Base-by-base conservation (phyloP, 2,888 invertebrate species). In the Rhynchonema sp. region DNA sequence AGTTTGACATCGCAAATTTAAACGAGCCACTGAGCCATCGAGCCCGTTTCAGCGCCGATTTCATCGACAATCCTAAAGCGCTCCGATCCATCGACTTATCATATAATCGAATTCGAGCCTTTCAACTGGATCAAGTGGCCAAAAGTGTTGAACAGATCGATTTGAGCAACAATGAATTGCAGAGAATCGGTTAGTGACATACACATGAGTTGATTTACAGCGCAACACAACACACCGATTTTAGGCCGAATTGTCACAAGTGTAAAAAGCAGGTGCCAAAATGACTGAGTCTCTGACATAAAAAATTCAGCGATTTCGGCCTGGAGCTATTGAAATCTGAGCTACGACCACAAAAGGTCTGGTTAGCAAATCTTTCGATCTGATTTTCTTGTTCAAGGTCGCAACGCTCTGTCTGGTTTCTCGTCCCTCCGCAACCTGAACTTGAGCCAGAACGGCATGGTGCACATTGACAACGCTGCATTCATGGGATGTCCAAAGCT, bases 11-110 rank as follows among this genome's bases (percentile, higher is more conserved):
- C n/a, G n/a, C n/a, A n/a, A n/a, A n/a, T n/a, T n/a, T n/a, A n/a
- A n/a, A n/a, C n/a, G n/a, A n/a, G n/a, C n/a, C n/a, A n/a, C n/a
- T n/a, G n/a, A n/a, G n/a, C n/a, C n/a, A n/a, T n/a, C n/a, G n/a
- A n/a, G n/a, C n/a, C n/a, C n/a, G n/a, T n/a, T n/a, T n/a, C 17
- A 17, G 17, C 17, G 38, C 38, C 17, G 17, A 6, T 6, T 38
- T 38, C 17, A 6, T 38, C 17, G 38, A 38, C 38, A 6, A 38
- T 6, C 38, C 38, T 13, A 38, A 38, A 17, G 38, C 38, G 38
- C 38, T 38, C 17, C 9, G 6, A 13, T 17, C 6, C 38, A 13
- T 38, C 62, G 88, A 89, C 77, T 78, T 91, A 65, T 87, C 89
- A 6, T 80, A 86, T 60, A 92, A 92, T 75, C 83, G 82, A 46